phyloP scores from a whole-genome alignment of 2,797 vertebrate species.

The Ctenosaura bakeri region DNA sequence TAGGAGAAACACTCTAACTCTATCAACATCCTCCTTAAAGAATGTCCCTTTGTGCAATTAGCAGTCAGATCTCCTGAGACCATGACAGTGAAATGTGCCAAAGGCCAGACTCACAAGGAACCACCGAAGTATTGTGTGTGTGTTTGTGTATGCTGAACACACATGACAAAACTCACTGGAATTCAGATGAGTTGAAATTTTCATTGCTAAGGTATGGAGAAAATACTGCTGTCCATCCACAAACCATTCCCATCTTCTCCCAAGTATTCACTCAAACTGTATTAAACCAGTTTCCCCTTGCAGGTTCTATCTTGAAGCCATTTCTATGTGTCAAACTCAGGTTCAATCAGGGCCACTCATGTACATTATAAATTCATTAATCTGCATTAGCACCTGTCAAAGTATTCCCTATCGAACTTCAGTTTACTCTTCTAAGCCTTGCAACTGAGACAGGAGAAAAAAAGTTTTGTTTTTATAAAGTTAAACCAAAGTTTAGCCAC shows the following conservation, averaged over 20 bases:
- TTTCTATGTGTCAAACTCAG: background rate
- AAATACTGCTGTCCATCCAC: background rate
- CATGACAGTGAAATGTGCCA: background rate
- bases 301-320: background rate
- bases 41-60: background rate
- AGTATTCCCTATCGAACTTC: background rate
- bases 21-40: background rate
- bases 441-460: background rate
- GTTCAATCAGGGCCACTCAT: background rate
- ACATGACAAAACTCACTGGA: background rate
- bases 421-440: too few species aligned
- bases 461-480: background rate
- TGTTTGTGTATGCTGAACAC: slow-evolving; percentile 6
- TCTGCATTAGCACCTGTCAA: background rate
- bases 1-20: background rate
- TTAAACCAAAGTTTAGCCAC: background rate
- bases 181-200: background rate
- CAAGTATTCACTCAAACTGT: background rate
- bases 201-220: background rate
- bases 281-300: background rate
- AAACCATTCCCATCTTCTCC: background rate
- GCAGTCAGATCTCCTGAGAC: background rate
- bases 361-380: background rate
- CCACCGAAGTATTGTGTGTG: background rate
- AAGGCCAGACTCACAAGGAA: background rate